Base-by-base conservation (phyloP, 2,797 vertebrate species). In the Champsocephalus esox region DNA sequence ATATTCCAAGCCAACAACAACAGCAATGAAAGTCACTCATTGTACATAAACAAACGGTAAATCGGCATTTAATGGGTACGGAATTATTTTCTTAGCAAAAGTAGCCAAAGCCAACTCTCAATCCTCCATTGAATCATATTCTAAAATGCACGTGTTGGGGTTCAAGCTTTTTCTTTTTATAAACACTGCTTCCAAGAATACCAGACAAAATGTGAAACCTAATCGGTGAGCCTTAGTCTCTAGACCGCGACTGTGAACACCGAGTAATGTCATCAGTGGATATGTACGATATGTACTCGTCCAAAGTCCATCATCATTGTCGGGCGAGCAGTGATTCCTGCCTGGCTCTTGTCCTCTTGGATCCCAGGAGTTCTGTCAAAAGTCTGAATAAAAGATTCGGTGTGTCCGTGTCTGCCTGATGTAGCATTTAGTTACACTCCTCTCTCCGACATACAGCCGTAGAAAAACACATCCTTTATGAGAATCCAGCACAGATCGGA, bases 401-500 rank as follows among this genome's bases (percentile, higher is more conserved):
- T 82, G 82, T 83, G 79, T 75, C 77, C 51, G 10, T 55, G 82
- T 85, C 72, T 58, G 80, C 71, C 70, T 77, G 73, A 76, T 64
- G 54, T 54, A 70, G 85, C 78, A 24, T 88, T 77, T 17, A 70
- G 87, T 92, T 92, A 85, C 85, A 84, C 64, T 68, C 55, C 74
- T 57, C 44, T 73, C 65, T 74, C 59, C 76, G 66, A 70, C 80
- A 68, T 63, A 60, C 60, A 59, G 83, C 87, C 87, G 89, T 69
- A 91, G 7, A 92, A 91, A 84, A 90, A 87, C 72, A 87, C 84
- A 89, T 88, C 83, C 72, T 83, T 75, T 80, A 77, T 80, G 52
- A 70, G 87, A 86, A 86, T 78, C 73, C 66, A 57, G 56, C 64
- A 34, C 17, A 44, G 48, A 80, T 83, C 73, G 77, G 83, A 83